Evolutionary conservation across 2,113 vertebrate species (phyloP), one percentile per base, ranked within the genome.

Genomic region (Carollia perspicillata): DNA sequence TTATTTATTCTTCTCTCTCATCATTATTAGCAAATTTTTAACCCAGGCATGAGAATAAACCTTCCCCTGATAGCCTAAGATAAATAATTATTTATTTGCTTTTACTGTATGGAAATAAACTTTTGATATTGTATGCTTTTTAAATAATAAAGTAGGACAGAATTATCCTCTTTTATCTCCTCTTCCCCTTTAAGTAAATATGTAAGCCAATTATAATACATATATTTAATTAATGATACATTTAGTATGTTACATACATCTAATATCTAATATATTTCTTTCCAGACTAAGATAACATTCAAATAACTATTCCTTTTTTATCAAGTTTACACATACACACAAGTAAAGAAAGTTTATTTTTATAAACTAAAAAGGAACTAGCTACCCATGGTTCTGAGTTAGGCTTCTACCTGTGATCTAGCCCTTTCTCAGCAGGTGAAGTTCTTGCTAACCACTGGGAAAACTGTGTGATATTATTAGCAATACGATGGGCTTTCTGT

Each of bases 331-430:
- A 63, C 6, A 90, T 33, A 86, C 4, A 60, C 6, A 65, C 44
- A 92, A 44, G 33, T 71, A 94, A 96, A 90, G 90, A 84, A 94
- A 81, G 60, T 93, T 86, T 74, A 83, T 92, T 78, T 85, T 28
- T 90, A 58, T 92, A 66, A 90, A 85, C 9, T 78, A 18, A 88
- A 93, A 91, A 78, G 22, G 58, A 92, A 95, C 51, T 90, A 51
- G 71, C 37, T 89, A 37, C 47, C 35, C n/a, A 84, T 55, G 65
- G 47, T 79, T 93, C 44, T 79, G 49, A 79, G 37, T 83, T 78
- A 58, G 40, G 44, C 53, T 88, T 90, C 69, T 93, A 42, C n/a
- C 90, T 88, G 85, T 95, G 49, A 97, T 90, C 47, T 84, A 93
- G n/a, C 51, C 22, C 75, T 95, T 96, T 95, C 53, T 81, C 95